Base-by-base conservation (phyloP, 2,113 vertebrate species). In the Tichodroma muraria region DNA sequence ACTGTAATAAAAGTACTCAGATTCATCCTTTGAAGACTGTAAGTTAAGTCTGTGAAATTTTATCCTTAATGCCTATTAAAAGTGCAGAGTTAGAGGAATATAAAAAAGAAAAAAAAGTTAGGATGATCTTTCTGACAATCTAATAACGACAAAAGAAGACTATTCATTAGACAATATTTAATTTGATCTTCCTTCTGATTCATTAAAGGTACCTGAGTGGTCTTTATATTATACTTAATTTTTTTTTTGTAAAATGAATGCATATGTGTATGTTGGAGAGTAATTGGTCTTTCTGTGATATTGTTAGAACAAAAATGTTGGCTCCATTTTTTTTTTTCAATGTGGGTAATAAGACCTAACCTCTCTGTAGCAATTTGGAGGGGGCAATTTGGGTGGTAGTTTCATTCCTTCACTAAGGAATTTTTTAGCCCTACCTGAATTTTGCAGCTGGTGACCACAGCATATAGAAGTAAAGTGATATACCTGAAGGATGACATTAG, bases 11-110 rank as follows among this genome's bases (percentile, higher is more conserved):
- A 95, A 89, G 84, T 85, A 92, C 53, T 92, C 53, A 45, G 59
- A 63, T 64, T 88, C 54, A 85, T 92, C 69, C 35, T 59, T n/a
- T 86, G 78, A 53, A 70, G 54, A 31, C 53, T 92, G 50, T 65
- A 91, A 93, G 63, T 89, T 86, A 88, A 38, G 61, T 37, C 80
- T 85, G 40, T 94, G 88, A 94, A 94, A 96, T 91, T 82, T 94
- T 96, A 80, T 96, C 80, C 31, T 82, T 94, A 57, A 95, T 94
- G 83, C 30, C 65, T 96, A 80, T 95, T 92, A 94, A 89, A 95
- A 80, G 65, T 81, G 57, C 14, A 68, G 49, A 85, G 45, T 70
- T 95, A 69, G 76, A 71, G 88, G 72, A 88, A 88, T 64, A 56
- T 61, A 61, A 91, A 93, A 82, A 73, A 42, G 68, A 42, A 38